Conservation (phyloP, 2,797 vertebrate species). For the Liasis olivaceus region DNA sequence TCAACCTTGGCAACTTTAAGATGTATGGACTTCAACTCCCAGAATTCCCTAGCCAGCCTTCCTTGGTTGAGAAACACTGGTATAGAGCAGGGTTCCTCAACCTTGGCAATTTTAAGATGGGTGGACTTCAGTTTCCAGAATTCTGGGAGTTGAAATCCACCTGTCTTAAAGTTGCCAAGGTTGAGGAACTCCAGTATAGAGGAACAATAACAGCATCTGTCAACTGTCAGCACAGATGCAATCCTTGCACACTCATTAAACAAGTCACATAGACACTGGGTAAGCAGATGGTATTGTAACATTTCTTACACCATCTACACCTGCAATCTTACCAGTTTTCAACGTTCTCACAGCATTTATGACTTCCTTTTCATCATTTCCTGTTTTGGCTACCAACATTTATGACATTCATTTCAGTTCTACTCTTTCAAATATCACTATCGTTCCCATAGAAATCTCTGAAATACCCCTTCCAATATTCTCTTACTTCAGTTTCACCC, state of each 20-base stretch:
- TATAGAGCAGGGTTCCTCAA: too few species aligned
- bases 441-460: neutral
- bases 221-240: neutral
- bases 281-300: neutral
- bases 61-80: too few species aligned
- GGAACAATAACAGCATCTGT: neutral
- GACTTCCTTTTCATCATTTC: neutral
- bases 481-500: neutral
- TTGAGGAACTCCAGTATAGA: neutral
- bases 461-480: neutral
- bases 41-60: neutral
- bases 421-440: neutral
- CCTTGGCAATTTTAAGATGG: too few species aligned
- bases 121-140: too few species aligned
- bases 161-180: too few species aligned
- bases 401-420: neutral
- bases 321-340: neutral
- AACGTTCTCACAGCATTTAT: neutral
- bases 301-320: neutral
- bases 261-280: neutral
- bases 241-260: neutral
- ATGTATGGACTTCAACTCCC: neutral
- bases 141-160: too few species aligned
- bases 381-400: neutral
- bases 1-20: too few species aligned